A percentile compares a stretch with the other conserved stretches of the same genome.
Evolutionary conservation across 2,113 vertebrate genomes (phyloP).

Genomic region (Ctenodactylus gundi): DNA sequence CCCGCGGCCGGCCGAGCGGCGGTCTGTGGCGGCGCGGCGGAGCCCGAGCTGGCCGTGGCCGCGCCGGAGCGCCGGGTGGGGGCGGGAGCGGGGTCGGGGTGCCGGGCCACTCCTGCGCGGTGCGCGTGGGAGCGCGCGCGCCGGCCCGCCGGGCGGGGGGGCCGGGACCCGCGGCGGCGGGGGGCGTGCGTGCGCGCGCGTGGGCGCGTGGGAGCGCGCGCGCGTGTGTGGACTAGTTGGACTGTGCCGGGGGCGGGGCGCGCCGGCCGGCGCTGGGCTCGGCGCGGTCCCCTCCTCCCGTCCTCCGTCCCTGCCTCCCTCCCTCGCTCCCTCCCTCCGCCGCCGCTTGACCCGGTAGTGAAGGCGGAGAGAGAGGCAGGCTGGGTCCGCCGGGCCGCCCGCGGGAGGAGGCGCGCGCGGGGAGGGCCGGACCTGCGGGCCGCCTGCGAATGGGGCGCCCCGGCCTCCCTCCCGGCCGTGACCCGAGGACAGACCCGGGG

Average conservation of each 20-base stretch:
- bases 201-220: constrained; percentile 58
- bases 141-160: constrained; percentile 58
- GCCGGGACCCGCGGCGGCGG: constrained; percentile 85
- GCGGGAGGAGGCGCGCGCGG: constrained; percentile 54
- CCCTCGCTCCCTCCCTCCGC: constrained; percentile 44
- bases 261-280: background rate
- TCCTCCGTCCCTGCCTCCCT: background rate
- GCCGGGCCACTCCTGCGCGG: constrained; percentile 73
- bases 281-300: background rate
- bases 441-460: background rate
- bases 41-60: constrained; percentile 32
- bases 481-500: background rate
- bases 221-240: background rate
- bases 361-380: constrained; percentile 69
- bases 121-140: constrained; percentile 68
- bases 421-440: background rate
- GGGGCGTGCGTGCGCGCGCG: constrained; percentile 18
- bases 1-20: constrained; percentile 69
- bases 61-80: constrained; percentile 58
- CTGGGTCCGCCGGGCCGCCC: constrained; percentile 63
- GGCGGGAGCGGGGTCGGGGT: constrained; percentile 65
- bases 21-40: constrained; percentile 61
- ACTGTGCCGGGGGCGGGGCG: background rate
- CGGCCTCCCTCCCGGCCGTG: too few relatives aligned
- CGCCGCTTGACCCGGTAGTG: constrained; percentile 77